Evolutionary conservation across 2,113 vertebrate genomes (phyloP).

Genomic region (Nyctereutes procyonoides): DNA sequence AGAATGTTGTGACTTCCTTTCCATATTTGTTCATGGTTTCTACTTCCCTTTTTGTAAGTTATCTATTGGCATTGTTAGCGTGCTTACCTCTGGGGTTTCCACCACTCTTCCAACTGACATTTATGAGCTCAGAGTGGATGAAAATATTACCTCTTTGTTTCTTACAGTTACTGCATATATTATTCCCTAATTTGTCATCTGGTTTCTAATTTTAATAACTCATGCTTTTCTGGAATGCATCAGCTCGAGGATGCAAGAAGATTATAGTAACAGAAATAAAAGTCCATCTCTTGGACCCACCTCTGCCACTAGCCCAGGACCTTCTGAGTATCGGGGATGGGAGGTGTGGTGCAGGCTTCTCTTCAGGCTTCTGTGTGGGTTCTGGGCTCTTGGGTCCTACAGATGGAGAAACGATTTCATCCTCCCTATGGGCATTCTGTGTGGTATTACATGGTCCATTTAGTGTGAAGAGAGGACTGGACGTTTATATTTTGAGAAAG

Average conservation of each 20-base stretch:
- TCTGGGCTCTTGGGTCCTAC: neutral
- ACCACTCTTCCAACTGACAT: neutral
- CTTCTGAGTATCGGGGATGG: neutral
- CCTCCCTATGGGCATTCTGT: fast-evolving
- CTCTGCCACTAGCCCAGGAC: neutral
- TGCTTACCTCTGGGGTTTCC: neutral
- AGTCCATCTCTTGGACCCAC: neutral
- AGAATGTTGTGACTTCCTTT: neutral
- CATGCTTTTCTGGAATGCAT: neutral
- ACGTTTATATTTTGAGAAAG: neutral
- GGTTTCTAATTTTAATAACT: neutral
- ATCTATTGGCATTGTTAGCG: neutral
- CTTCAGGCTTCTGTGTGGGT: neutral
- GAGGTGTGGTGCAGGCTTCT: neutral
- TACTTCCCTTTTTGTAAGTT: neutral
- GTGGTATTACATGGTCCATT: neutral
- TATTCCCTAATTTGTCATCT: neutral
- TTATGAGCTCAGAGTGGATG: neutral
- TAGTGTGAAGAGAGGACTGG: neutral
- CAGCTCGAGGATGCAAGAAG: neutral
- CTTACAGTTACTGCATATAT: neutral
- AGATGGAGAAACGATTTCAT: neutral
- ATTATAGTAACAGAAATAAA: neutral
- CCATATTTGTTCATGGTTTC: no score
- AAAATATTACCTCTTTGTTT: neutral